phyloP scores from a whole-genome alignment of 2,113 vertebrate genomes.

The Pontoporia blainvillei region DNA sequence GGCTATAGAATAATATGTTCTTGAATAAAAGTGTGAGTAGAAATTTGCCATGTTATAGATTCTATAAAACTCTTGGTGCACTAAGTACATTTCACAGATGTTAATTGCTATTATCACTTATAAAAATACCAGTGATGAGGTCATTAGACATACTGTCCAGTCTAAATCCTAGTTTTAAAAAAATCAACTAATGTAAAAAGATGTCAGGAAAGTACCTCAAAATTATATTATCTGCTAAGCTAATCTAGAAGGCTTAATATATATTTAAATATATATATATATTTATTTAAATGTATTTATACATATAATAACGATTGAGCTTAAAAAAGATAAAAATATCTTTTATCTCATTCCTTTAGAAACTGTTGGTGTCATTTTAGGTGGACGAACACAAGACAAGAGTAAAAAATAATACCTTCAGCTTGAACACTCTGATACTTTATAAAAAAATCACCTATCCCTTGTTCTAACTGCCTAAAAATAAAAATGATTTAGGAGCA shows the following conservation, averaged over 20 bases:
- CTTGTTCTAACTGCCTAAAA: constrained; percentile 55
- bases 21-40: constrained; percentile 3
- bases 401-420: neutral
- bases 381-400: neutral
- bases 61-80: constrained; percentile 14
- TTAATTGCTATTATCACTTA: constrained; percentile 12
- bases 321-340: constrained; percentile 3
- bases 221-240: neutral
- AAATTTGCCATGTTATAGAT: neutral
- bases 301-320: neutral
- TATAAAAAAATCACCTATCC: constrained; percentile 17
- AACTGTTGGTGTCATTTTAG: neutral
- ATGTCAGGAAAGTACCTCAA: neutral
- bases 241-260: neutral
- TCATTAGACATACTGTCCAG: neutral
- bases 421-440: constrained; percentile 1
- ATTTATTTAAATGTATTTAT: neutral
- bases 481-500: constrained; percentile 69
- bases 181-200: neutral
- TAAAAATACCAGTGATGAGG: constrained; percentile 39
- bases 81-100: neutral
- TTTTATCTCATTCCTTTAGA: constrained; percentile 20
- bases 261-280: neutral
- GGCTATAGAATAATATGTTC: neutral
- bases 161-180: neutral